Evolutionary conservation across 2,888 invertebrate genomes (phyloP), one percentile per base, ranked within the genome.

Genomic region (Ethmia dodecea): DNA sequence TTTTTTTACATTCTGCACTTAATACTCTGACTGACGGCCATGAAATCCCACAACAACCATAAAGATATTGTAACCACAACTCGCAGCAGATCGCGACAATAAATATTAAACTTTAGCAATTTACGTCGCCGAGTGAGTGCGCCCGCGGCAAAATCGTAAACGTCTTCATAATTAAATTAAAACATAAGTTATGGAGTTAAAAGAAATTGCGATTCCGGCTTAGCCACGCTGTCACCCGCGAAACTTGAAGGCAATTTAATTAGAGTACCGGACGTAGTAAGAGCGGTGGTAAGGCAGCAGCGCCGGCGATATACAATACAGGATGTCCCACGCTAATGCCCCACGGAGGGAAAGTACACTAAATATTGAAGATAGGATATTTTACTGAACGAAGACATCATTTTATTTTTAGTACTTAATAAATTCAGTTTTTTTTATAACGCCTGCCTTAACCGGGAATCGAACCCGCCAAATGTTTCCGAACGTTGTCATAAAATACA

Each of bases 31-130:
- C 5, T 18, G 8, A 5, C 18, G 8, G 5, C 5, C 18, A 18
- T 5, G 18, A 5, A 18, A 18, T 5, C 5, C 18, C 18, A 18
- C 18, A 38, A 40, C 35, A 38, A 26, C 38, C 38, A 28, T 38
- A 35, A 36, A 40, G 38, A 47, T 62, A 69, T 69, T 68, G 61
- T 68, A 60, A 60, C 58, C 59, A 43, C 46, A 58, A 58, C 55
- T 64, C 60, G 57, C 49, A 58, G 62, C 65, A 70, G 69, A 72
- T 68, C 61, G 50, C 53, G 55, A 59, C 61, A 58, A 78, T 81
- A 76, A 80, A 80, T 76, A 72, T 63, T 48, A 76, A 81, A 80
- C 72, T 80, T 80, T 67, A 45, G 60, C 73, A 79, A 79, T 80
- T 80, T 72, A 61, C 58, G 64, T 61, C 61, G 42, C 40, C 52